Evolutionary conservation across 2,113 vertebrate species (phyloP).

Genomic region (Syngnathus typhle): DNA sequence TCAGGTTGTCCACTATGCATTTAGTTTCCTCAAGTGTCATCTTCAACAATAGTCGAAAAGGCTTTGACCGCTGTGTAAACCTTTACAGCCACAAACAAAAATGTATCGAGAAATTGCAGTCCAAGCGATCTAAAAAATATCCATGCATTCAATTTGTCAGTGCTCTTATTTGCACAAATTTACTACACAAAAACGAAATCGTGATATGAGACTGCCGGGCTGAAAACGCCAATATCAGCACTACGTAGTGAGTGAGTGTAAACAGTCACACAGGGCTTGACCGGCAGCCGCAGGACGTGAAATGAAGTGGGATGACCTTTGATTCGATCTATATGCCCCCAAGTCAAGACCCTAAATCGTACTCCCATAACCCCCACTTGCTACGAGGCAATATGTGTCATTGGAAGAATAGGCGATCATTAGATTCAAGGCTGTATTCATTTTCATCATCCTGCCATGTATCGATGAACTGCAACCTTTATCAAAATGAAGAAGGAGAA

Average conservation of each 20-base stretch:
- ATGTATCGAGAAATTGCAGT: constrained; percentile 15
- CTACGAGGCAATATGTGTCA: constrained; percentile 54
- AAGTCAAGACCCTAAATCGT: constrained; percentile 66
- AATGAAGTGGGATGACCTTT: constrained; percentile 64
- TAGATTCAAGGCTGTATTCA: constrained; percentile 58
- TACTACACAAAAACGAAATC: constrained; percentile 43
- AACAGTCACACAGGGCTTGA: constrained; percentile 41
- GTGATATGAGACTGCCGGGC: constrained; percentile 36
- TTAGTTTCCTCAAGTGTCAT: constrained; percentile 45
- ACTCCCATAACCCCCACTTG: constrained; percentile 41
- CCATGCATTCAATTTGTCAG: background rate
- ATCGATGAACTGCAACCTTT: constrained; percentile 62
- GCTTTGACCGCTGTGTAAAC: constrained; percentile 59
- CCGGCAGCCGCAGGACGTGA: constrained; percentile 34
- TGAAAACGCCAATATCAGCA: constrained; percentile 44
- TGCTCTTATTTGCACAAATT: constrained; percentile 26
- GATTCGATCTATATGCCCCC: constrained; percentile 50
- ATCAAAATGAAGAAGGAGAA: constrained; percentile 59
- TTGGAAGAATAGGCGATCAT: constrained; percentile 55
- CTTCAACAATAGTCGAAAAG: constrained; percentile 29
- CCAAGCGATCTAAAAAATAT: constrained; percentile 20
- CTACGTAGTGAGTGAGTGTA: constrained; percentile 42
- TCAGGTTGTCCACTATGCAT: constrained; percentile 60
- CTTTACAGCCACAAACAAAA: constrained; percentile 32
- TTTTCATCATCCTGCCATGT: constrained; percentile 47